phyloP scores from a whole-genome alignment of 1,140 invertebrate genomes.

The Formica exsecta region DNA sequence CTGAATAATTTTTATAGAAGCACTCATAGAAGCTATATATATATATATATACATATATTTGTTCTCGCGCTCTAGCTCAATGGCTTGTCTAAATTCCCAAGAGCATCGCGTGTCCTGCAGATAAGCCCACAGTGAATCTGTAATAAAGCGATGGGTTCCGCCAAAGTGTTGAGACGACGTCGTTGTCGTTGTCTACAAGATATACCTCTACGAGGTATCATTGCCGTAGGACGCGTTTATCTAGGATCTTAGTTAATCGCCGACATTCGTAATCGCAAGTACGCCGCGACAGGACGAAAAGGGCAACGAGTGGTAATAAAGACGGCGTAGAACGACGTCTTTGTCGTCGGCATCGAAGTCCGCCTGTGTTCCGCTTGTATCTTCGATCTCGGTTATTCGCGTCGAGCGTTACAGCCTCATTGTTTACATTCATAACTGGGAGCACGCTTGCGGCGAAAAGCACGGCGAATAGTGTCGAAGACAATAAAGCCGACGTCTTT shows the following conservation, averaged over 20 bases:
- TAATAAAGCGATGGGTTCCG: slow-evolving; percentile 78
- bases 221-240: slow-evolving; percentile 62
- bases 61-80: slow-evolving; percentile 29
- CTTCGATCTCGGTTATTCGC: slow-evolving; percentile 72
- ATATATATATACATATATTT: not conserved
- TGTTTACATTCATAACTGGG: slow-evolving; percentile 70
- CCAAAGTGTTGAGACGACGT: slow-evolving; percentile 47
- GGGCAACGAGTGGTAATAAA: slow-evolving; percentile 68
- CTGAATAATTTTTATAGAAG: slow-evolving; percentile 9
- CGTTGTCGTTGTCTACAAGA: slow-evolving; percentile 53
- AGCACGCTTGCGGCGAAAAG: slow-evolving; percentile 65
- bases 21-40: not conserved
- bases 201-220: slow-evolving; percentile 7
- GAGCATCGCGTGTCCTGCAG: slow-evolving; percentile 76
- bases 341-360: slow-evolving; percentile 42
- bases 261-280: slow-evolving; percentile 68
- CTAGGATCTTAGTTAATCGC: slow-evolving; percentile 79
- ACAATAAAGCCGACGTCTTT: slow-evolving; percentile 52
- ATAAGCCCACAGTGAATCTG: slow-evolving; percentile 72
- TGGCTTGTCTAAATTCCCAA: slow-evolving; percentile 55
- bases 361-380: slow-evolving; percentile 57
- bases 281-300: slow-evolving; percentile 63
- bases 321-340: slow-evolving; percentile 61
- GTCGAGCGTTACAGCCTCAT: slow-evolving; percentile 45
- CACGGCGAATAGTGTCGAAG: slow-evolving; percentile 67